Conservation (phyloP, 2,797 vertebrate genomes). For the Amphiprion clarkii region DNA sequence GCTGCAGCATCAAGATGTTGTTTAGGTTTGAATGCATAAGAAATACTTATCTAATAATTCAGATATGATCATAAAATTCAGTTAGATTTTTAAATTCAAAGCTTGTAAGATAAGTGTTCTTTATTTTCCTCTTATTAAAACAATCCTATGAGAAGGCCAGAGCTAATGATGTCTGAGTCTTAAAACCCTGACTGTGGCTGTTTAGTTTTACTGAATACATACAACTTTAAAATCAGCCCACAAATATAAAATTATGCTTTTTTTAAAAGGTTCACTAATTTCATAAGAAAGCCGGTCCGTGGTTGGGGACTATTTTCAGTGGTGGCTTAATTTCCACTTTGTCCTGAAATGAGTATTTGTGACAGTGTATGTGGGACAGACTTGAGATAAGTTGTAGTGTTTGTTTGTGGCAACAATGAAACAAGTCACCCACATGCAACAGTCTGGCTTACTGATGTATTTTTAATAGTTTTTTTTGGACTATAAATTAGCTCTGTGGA, state of each 20-base stretch:
- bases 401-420: not conserved
- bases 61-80: not conserved
- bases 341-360: conserved; percentile 6
- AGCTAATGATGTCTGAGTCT: not conserved
- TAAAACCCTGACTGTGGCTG: not conserved
- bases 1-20: not conserved
- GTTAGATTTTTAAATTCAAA: not conserved
- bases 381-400: not conserved
- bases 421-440: not conserved
- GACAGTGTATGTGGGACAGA: conserved; percentile 15
- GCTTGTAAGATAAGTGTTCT: not conserved
- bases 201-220: not conserved
- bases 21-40: conserved; percentile 10
- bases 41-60: conserved; percentile 27
- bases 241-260: not conserved
- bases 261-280: not conserved
- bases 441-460: conserved; percentile 1
- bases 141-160: not conserved
- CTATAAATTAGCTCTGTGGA: conserved; percentile 1
- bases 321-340: conserved; percentile 14
- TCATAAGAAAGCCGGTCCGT: not conserved
- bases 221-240: not conserved
- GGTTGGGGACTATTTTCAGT: conserved; percentile 38
- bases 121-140: not conserved
- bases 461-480: conserved; percentile 20